Evolutionary conservation across 2,113 vertebrate genomes (phyloP).

Genomic region (Mus musculus): GRCm39 chr3:61828001-61828500

Average conservation of each 20-base stretch:
- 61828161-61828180: slow-evolving; percentile 5
- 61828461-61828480: background rate
- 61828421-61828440: slow-evolving; percentile 18
- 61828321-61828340: background rate
- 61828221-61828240: background rate
- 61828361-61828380: background rate
- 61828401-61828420: background rate
- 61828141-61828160: slow-evolving; percentile 54
- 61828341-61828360: background rate
- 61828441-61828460: background rate
- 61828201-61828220: background rate
- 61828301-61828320: background rate
- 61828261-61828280: slow-evolving; percentile 29
- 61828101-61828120: background rate
- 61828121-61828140: slow-evolving; percentile 40
- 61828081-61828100: slow-evolving; percentile 56
- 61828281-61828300: background rate
- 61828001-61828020: background rate
- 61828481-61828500: background rate
- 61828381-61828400: slow-evolving; percentile 32
- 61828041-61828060: slow-evolving; percentile 31
- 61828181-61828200: slow-evolving; percentile 54
- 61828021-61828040: slow-evolving; percentile 50
- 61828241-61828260: background rate
- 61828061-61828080: slow-evolving; percentile 33